These are phyloP conservation scores for Catocala nupta DNA, from an alignment of 2,888 invertebrate genomes.

Conservation along the genomic window DNA sequence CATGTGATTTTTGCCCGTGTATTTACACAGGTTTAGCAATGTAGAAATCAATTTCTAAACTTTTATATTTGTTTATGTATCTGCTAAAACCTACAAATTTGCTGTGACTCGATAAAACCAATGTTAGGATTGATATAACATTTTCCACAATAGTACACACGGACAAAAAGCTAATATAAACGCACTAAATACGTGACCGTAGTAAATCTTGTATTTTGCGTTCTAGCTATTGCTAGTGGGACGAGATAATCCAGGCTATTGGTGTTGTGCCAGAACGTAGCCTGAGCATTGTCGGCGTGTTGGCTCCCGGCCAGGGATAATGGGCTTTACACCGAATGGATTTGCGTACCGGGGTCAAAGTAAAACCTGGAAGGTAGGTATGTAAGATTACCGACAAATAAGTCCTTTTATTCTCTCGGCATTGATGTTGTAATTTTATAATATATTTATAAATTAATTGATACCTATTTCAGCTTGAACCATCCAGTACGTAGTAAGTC, in stretches of 20 bases:
- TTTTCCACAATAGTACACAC: neutral
- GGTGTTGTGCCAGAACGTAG: constrained; percentile 74
- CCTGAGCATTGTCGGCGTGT: constrained; percentile 62
- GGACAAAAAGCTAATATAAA: constrained; percentile 39
- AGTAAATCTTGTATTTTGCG: constrained; percentile 60
- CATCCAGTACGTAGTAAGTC: no score
- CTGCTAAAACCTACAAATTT: no score
- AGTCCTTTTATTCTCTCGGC: constrained; percentile 22
- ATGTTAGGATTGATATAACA: neutral
- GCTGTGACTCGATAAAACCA: no score
- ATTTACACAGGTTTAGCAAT: no score
- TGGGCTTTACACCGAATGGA: constrained; percentile 64
- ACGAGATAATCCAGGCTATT: constrained; percentile 72
- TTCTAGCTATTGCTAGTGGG: constrained; percentile 57
- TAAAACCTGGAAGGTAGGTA: constrained; percentile 54
- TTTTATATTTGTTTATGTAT: no score
- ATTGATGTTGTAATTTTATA: no score
- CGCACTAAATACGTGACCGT: constrained; percentile 49
- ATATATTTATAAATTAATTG: no score
- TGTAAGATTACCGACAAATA: constrained; percentile 51
- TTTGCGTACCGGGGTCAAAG: constrained; percentile 61
- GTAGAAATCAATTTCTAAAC: no score
- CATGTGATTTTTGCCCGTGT: no score
- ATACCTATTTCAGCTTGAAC: no score
- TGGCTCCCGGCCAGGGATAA: constrained; percentile 76